phyloP scores from a whole-genome alignment of 2,797 vertebrate genomes.

The Cynodonichthys magdalenae region DNA sequence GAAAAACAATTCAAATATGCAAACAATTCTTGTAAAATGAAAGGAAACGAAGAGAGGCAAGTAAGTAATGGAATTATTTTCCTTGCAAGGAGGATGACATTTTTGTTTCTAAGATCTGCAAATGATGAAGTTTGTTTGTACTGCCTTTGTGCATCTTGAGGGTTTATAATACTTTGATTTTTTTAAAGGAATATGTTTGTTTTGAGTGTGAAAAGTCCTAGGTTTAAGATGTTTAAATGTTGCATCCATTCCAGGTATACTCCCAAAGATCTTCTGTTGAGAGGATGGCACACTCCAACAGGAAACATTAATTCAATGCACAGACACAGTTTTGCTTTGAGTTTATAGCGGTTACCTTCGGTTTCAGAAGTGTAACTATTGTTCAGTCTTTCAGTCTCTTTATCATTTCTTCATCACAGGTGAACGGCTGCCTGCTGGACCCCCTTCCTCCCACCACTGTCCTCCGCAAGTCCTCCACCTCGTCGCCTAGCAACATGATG shows the following conservation, averaged over 20 bases:
- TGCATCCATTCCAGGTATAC: too few relatives aligned
- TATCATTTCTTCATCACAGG: conserved; percentile 68
- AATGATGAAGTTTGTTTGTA: conserved; percentile 11
- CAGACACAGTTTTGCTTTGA: too few relatives aligned
- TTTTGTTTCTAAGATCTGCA: conserved; percentile 10
- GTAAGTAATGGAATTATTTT: too few relatives aligned
- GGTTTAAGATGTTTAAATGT: too few relatives aligned
- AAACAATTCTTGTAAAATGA: conserved; percentile 29
- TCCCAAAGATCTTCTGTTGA: too few relatives aligned
- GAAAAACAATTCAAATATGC: conserved; percentile 28
- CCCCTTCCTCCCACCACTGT: conserved; percentile 86
- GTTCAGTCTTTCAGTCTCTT: conserved; percentile 5
- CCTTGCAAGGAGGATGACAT: too few relatives aligned
- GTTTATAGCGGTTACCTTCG: neutral
- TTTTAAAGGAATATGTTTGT: too few relatives aligned
- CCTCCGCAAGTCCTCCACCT: conserved; percentile 92
- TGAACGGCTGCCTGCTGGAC: conserved; percentile 95
- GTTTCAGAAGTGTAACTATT: conserved; percentile 12
- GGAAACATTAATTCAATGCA: too few relatives aligned
- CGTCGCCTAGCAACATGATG: conserved; percentile 97
- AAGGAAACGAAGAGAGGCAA: conserved; percentile 4
- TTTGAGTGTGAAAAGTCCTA: too few relatives aligned
- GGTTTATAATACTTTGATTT: too few relatives aligned
- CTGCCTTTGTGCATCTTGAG: too few relatives aligned
- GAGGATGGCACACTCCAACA: too few relatives aligned